phyloP scores from a whole-genome alignment of 2,113 vertebrate genomes.

The Anas platyrhynchos region DNA sequence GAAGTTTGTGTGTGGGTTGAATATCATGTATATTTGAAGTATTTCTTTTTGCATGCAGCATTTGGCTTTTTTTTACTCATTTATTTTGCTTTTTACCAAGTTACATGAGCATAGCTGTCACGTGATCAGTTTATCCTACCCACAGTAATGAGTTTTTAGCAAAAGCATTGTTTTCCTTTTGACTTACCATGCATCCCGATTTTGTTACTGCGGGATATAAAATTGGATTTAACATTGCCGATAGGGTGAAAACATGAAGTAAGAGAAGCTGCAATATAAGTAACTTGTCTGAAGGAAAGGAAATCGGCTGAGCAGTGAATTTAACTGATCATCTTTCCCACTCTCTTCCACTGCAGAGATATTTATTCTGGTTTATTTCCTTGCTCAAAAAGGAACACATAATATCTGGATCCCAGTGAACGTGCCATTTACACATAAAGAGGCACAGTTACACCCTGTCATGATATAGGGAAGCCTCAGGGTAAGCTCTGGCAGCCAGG shows the following conservation, averaged over 20 bases:
- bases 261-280: not conserved
- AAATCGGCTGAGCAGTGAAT: not conserved
- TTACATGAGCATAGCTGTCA: not conserved
- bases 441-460: not conserved
- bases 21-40: not conserved
- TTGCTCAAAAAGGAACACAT: not conserved
- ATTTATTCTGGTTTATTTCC: not conserved
- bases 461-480: too few relatives aligned
- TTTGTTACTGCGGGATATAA: not conserved
- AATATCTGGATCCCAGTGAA: not conserved
- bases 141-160: not conserved
- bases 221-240: not conserved
- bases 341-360: not conserved
- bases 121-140: not conserved
- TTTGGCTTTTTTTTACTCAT: not conserved
- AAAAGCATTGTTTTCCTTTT: slow-evolving; percentile 11
- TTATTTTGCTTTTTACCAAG: not conserved
- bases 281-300: not conserved
- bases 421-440: fast-evolving
- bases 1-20: not conserved
- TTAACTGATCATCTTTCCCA: not conserved
- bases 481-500: not conserved
- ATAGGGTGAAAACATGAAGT: not conserved
- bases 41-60: not conserved
- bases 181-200: not conserved